Percentiles rank a stretch among this genome's conserved stretches.
phyloP scores from a whole-genome alignment of 2,113 vertebrate species.

The Picathartes gymnocephalus region DNA sequence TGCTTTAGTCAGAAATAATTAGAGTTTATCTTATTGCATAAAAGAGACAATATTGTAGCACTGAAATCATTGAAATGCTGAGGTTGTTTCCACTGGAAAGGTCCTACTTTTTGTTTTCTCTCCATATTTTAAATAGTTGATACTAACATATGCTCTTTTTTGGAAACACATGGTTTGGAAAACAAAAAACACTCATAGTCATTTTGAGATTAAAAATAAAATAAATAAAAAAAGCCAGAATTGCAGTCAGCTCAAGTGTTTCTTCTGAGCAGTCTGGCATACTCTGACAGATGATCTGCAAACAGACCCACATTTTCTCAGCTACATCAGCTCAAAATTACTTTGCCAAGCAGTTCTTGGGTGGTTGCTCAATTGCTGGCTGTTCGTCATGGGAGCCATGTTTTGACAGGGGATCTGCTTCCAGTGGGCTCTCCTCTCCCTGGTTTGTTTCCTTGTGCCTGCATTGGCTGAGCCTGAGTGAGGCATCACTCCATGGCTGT shows the following conservation, averaged over 20 bases:
- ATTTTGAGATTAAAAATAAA: background rate
- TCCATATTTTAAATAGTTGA: background rate
- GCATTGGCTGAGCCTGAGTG: background rate
- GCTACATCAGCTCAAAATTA: constrained; percentile 23
- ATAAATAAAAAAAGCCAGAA: accelerated
- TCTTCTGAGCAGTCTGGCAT: background rate
- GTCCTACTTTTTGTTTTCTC: background rate
- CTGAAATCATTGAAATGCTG: background rate
- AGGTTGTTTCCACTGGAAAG: background rate
- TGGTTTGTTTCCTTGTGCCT: background rate
- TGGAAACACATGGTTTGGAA: background rate
- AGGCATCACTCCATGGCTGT: background rate
- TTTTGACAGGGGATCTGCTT: background rate
- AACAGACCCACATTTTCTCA: constrained; percentile 17
- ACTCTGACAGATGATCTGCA: constrained; percentile 11
- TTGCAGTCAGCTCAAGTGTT: background rate
- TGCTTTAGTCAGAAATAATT: constrained; percentile 12
- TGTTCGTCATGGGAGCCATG: background rate
- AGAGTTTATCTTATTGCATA: background rate
- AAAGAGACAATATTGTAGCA: background rate
- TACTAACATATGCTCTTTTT: background rate
- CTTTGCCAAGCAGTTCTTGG: background rate
- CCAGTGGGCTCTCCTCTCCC: background rate
- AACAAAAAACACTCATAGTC: background rate
- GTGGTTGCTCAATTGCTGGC: background rate